Evolutionary conservation across 1,140 invertebrate species (phyloP).

Genomic region (Euwallacea similis): DNA sequence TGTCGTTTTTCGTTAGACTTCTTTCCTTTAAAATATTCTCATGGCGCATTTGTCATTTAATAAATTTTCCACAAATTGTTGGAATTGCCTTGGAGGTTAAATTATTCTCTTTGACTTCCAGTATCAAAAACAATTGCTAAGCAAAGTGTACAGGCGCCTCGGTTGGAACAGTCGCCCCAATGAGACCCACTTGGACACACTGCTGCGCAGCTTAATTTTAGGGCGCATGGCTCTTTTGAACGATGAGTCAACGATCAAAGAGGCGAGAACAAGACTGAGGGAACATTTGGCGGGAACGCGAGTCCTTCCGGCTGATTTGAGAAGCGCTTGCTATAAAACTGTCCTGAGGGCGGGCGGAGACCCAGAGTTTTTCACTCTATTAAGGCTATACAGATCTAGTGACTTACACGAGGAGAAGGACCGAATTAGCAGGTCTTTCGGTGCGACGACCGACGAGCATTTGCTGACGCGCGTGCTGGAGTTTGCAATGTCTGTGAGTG

Average conservation of each 20-base stretch:
- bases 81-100: not conserved
- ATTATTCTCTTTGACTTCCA: slow-evolving; percentile 41
- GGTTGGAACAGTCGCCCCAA: slow-evolving; percentile 77
- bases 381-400: slow-evolving; percentile 79
- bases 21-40: too few relatives aligned
- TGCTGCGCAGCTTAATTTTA: slow-evolving; percentile 83
- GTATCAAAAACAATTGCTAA: slow-evolving; percentile 72
- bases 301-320: slow-evolving; percentile 84
- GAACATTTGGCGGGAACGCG: slow-evolving; percentile 59
- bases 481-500: slow-evolving; percentile 83
- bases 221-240: slow-evolving; percentile 78
- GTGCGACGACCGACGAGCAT: slow-evolving; percentile 69
- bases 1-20: too few relatives aligned
- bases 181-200: slow-evolving; percentile 81
- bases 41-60: not conserved
- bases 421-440: slow-evolving; percentile 78
- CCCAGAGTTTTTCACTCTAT: slow-evolving; percentile 73
- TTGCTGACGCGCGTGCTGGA: slow-evolving; percentile 79
- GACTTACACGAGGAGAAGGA: slow-evolving; percentile 94
- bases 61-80: not conserved
- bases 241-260: slow-evolving; percentile 72
- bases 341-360: slow-evolving; percentile 73
- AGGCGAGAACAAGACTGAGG: slow-evolving; percentile 75
- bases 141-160: slow-evolving; percentile 67
- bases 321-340: slow-evolving; percentile 83